Evolutionary conservation across 1,140 invertebrate genomes (phyloP), one percentile per base, ranked within the genome.

Genomic region (Hermetia illucens): DNA sequence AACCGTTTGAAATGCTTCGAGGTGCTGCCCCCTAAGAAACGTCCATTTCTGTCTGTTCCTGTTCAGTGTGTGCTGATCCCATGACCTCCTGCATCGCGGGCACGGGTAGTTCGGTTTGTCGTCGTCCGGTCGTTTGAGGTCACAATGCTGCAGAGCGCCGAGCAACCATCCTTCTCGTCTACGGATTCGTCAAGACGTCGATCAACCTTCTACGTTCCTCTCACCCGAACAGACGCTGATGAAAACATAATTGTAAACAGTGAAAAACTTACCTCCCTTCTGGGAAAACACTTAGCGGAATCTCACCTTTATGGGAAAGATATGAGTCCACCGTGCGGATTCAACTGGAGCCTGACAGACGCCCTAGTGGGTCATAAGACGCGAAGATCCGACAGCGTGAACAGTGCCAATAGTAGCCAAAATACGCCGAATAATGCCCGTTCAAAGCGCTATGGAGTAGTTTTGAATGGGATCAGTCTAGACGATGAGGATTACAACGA

Each of bases 131-230:
- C n/a, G n/a, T n/a, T n/a, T n/a, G n/a, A n/a, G n/a, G n/a, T n/a
- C n/a, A n/a, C 25, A 5, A 32, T 32, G 24, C 18, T 38, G 12
- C 36, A 38, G 20, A 38, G 20, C 19, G 25, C 36, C 21, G 36
- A 38, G 10, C 17, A n/a, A n/a, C n/a, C 36, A 38, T 9, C 36
- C 18, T 38, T 38, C 4, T 16, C 25, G 9, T 32, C 22, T 35
- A n/a, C n/a, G n/a, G 58, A 60, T 27, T 49, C 55, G 20, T 47
- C 53, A 33, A 57, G 68, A 10, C 65, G 71, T 22, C 65, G 69
- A 33, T 73, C 71, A 33, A 66, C 69, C 37, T 73, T 73, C 55
- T 73, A 73, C 47, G 66, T 73, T 37, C 69, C 71, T 42, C 51
- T 73, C n/a, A n/a, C n/a, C n/a, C n/a, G n/a, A 38, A 66, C 70